Evolutionary conservation across 35 echinoderm and acorn worm genomes (phyloP).

Genomic region (Stichopus chloronotus): DNA sequence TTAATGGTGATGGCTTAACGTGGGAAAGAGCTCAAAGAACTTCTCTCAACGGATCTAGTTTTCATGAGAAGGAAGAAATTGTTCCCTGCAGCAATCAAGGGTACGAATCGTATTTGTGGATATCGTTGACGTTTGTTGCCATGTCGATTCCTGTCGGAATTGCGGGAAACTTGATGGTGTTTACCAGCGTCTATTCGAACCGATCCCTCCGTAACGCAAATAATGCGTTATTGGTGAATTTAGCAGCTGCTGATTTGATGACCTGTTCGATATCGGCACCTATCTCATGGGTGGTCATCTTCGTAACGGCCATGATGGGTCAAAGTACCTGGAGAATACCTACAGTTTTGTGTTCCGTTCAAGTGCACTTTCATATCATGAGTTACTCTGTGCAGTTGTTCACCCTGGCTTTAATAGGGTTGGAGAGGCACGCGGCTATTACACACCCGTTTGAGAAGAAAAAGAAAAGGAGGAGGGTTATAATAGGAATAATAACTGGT

Average conservation of each 20-base stretch:
- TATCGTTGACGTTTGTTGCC: conserved; percentile 68
- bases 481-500: conserved; percentile 54
- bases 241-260: conserved; percentile 76
- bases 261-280: conserved; percentile 63
- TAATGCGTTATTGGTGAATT: conserved; percentile 80
- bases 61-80: background rate
- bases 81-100: background rate
- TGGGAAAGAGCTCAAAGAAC: background rate
- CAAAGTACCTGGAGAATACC: background rate
- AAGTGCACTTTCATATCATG: conserved; percentile 68
- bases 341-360: conserved; percentile 53
- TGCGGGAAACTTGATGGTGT: conserved; percentile 78
- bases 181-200: conserved; percentile 76
- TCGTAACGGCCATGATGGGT: background rate
- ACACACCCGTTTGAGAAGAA: conserved; percentile 80
- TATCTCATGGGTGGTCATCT: conserved; percentile 51
- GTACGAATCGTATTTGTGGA: conserved; percentile 21
- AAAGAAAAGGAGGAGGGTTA: conserved; percentile 67
- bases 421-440: conserved; percentile 83
- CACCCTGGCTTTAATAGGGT: conserved; percentile 75
- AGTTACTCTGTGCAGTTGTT: conserved; percentile 76
- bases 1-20: background rate
- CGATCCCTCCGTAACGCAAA: conserved; percentile 71
- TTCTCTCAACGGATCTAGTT: background rate
- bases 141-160: conserved; percentile 68